Conservation (phyloP, 2,113 vertebrate genomes). For the Callionymus lyra region DNA sequence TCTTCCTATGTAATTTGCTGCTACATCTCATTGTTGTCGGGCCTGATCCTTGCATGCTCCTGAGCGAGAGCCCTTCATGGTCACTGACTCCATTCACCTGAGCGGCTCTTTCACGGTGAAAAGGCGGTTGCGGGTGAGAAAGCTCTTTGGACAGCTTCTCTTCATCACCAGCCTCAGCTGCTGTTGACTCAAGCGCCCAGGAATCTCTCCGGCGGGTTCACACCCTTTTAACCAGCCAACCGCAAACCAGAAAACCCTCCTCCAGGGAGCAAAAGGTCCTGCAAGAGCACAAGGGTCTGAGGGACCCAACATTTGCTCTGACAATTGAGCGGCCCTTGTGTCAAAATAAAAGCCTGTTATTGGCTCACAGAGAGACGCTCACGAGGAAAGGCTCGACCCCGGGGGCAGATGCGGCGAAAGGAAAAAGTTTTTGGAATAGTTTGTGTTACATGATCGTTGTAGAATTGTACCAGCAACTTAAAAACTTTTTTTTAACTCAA, state of each 20-base stretch:
- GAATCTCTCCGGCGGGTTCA: constrained; percentile 52
- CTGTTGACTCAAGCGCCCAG: constrained; percentile 54
- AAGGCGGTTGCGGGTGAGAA: constrained; percentile 28
- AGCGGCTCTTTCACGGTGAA: constrained; percentile 38
- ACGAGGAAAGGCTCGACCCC: too few species aligned
- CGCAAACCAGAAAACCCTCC: constrained; percentile 19
- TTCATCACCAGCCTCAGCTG: constrained; percentile 58
- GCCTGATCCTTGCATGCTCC: constrained; percentile 15
- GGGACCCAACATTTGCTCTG: constrained; percentile 14
- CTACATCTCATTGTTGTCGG: not conserved
- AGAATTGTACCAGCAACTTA: too few species aligned
- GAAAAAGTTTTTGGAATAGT: too few species aligned
- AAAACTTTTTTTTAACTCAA: too few species aligned
- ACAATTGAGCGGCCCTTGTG: not conserved
- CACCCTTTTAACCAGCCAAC: constrained; percentile 41
- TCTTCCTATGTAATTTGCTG: constrained; percentile 2
- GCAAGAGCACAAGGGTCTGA: constrained; percentile 15
- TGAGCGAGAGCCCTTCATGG: constrained; percentile 38
- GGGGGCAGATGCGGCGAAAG: too few species aligned
- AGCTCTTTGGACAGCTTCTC: constrained; percentile 46
- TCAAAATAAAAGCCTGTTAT: not conserved
- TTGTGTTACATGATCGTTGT: too few species aligned
- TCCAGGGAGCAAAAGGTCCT: constrained; percentile 7
- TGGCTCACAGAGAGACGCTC: too few species aligned
- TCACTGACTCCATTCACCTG: constrained; percentile 60